phyloP scores from a whole-genome alignment of 2,888 invertebrate genomes.

The Eupeodes latifasciatus region DNA sequence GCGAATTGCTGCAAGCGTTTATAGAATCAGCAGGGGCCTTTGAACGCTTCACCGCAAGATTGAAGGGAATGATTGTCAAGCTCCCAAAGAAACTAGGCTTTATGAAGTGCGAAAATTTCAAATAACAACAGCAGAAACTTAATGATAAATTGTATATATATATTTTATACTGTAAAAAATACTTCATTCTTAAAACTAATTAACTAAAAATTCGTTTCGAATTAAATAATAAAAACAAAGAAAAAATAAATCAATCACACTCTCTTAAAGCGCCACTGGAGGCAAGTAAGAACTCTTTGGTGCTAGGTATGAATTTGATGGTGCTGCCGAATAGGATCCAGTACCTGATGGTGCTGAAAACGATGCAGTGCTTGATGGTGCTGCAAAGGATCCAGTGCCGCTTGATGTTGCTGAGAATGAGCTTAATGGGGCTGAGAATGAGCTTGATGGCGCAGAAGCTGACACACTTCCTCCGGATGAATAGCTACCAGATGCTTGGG shows the following conservation, averaged over 20 bases:
- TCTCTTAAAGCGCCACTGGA: conserved; percentile 24
- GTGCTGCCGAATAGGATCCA: conserved; percentile 8
- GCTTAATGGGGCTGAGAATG: conserved; percentile 13
- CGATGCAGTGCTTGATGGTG: neutral
- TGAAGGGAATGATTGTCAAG: too few species aligned
- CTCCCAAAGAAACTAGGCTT: too few species aligned
- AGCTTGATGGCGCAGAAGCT: neutral
- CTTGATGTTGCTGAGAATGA: neutral
- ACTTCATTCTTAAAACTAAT: conserved; percentile 50
- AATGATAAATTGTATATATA: neutral
- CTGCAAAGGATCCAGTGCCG: neutral
- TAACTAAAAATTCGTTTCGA: conserved; percentile 8
- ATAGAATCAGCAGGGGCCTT: too few species aligned
- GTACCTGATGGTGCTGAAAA: conserved; percentile 19
- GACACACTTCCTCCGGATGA: neutral
- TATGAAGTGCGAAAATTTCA: too few species aligned
- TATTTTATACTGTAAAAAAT: neutral
- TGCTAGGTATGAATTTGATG: neutral
- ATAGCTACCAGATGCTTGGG: conserved; percentile 10
- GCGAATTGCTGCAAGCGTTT: too few species aligned
- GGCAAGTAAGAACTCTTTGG: conserved; percentile 37
- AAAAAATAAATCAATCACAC: neutral
- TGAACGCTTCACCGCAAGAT: too few species aligned
- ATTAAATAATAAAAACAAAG: neutral
- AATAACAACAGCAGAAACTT: neutral